Evolutionary conservation across 2,888 invertebrate species (phyloP), one percentile per base, ranked within the genome.

Genomic region (Pimpla rufipes): DNA sequence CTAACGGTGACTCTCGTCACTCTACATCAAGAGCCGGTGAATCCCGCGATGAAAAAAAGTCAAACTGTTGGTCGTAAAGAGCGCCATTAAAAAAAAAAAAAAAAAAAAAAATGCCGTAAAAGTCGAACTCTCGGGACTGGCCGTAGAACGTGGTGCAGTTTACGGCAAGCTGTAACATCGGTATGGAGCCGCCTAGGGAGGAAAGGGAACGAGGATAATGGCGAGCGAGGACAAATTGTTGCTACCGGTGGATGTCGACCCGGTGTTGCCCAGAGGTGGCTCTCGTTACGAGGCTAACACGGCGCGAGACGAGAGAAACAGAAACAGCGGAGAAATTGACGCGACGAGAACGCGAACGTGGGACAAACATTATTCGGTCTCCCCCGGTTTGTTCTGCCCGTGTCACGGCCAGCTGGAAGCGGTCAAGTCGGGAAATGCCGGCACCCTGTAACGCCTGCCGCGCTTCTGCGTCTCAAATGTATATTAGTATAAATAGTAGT

Each of bases 161-260:
- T 64, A 64, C 64, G 74, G 64, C 62, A 47, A 29, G 45, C n/a
- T 13, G 23, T 29, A 47, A 52, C 42, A 47, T 52, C 42, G 10
- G 11, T 62, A 74, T 47, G n/a, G 29, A 2, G n/a, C 13, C n/a
- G 21, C 5, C 18, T 50, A 75, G 52, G 40, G 10, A 35, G 23
- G 40, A 35, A 50, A 40, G 64, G 52, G 64, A 75, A 75, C 18
- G 66, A 67, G 66, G 66, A 66, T 66, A 66, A 55, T 67, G 55
- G 66, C 55, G 23, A 66, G 42, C 50, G 64, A 66, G 75, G 75
- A 76, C 66, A 76, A 66, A 76, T 76, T 67, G 75, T 76, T 66
- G 75, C 57, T 66, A 67, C 75, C 66, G 64, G 75, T 64, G 64
- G 52, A 76, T 42, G 64, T 66, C 52, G 66, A 42, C 42, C 66